Evolutionary conservation across 2,113 vertebrate genomes (phyloP), one percentile per base, ranked within the genome.

Genomic region (Trochalopteron elliotii): DNA sequence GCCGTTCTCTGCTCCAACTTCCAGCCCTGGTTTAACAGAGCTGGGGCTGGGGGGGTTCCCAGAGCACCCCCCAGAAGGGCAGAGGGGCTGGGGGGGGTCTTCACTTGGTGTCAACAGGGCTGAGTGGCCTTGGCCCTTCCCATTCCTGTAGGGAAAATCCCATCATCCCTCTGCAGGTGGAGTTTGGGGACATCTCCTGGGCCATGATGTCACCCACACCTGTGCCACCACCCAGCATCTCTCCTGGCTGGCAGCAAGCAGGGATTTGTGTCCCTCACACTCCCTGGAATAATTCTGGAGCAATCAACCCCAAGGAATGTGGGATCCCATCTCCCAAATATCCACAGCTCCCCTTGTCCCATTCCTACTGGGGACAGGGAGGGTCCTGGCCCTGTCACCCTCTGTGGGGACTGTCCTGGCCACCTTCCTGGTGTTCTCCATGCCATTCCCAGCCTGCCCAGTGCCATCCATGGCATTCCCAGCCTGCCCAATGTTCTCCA

Each of bases 291-390:
- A 3, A 53, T 15, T 9, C 0, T 3, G 5, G 5, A 61, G 23
- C 50, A 16, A 7, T 19, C 3, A 22, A 12, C 42, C 2, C 1
- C 74, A 0, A 28, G 37, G 25, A 37, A 25, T 0, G 8, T 2
- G 57, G 42, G 37, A 3, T 24, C 10, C 11, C 4, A 1, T 11
- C 35, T 53, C 74, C 25, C 61, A 17, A 3, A 37, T 5, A 20
- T 11, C 37, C 24, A 0, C 57, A 52, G 37, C n/a, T 49, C 33
- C 67, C 52, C 11, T 30, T 3, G 31, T 13, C 76, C 52, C 17
- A 0, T 2, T 2, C 35, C 49, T 3, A 0, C 23, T 0, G 3
- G 25, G 33, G 55, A 11, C 11, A 0, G 45, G 40, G n/a, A 28
- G 15, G 61, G 6, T 31, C 30, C 76, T 1, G 5, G 16, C 68